Evolutionary conservation across 2,888 invertebrate genomes (phyloP).

Genomic region (Caenorhabditis angaria): DNA sequence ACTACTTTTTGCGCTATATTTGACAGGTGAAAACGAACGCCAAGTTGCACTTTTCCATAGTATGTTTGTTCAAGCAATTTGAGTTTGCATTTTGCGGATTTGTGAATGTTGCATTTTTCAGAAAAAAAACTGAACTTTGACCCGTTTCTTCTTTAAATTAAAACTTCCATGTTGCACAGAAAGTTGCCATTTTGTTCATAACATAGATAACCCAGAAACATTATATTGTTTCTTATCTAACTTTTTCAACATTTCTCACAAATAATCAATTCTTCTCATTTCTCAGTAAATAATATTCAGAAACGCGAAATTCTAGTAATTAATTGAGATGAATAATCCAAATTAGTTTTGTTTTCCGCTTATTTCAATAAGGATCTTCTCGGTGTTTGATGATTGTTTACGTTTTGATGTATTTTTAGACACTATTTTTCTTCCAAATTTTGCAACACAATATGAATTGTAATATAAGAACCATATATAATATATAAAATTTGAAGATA

Average conservation of each 20-base stretch:
- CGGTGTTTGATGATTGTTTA: too few species aligned
- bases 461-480: too few species aligned
- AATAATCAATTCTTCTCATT: not conserved
- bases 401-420: not conserved
- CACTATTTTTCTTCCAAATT: too few species aligned
- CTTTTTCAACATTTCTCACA: not conserved
- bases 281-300: not conserved
- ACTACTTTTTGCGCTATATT: slow-evolving; percentile 1
- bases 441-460: not conserved
- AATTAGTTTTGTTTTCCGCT: too few species aligned
- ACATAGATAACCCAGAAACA: not conserved
- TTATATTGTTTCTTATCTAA: not conserved
- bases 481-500: too few species aligned
- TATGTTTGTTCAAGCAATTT: not conserved
- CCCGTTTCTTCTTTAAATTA: not conserved
- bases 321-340: too few species aligned
- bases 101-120: not conserved
- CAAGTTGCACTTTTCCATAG: not conserved
- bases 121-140: not conserved
- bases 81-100: not conserved
- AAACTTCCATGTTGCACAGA: not conserved
- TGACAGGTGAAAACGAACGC: not conserved
- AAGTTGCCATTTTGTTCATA: not conserved
- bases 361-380: too few species aligned
- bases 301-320: too few species aligned